These are phyloP conservation scores for Zoanthus sansibaricus DNA, from an alignment of 92 coral and sea anemone genomes.

Conservation along the genomic window DNA sequence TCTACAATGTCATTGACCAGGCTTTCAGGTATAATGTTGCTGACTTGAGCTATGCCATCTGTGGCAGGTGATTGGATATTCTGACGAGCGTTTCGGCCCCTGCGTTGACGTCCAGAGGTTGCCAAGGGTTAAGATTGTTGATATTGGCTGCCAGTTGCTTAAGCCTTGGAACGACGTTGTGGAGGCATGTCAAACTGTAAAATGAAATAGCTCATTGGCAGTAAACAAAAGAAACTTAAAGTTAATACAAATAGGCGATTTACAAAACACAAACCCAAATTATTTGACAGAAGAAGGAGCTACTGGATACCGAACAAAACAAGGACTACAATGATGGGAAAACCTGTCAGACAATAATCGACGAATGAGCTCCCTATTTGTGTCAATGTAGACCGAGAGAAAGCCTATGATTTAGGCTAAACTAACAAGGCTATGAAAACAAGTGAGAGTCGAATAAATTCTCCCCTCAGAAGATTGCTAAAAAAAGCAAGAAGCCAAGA, in stretches of 20 bases:
- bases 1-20: not conserved
- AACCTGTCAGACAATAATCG: constrained; percentile 35
- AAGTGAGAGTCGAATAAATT: not conserved
- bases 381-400: not conserved
- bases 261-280: not conserved
- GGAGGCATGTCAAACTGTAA: not conserved
- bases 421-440: not conserved
- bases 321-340: constrained; percentile 39
- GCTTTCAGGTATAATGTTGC: not conserved
- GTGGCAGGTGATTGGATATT: not conserved
- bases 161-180: not conserved
- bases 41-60: not conserved
- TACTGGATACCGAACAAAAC: not conserved
- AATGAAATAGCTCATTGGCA: not conserved
- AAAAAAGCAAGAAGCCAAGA: not conserved
- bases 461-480: not conserved
- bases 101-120: not conserved
- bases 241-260: not conserved
- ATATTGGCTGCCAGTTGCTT: not conserved
- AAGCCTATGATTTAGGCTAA: not conserved
- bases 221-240: not conserved
- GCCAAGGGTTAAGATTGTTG: not conserved
- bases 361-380: too few species aligned
- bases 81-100: not conserved
- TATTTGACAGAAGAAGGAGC: not conserved